Evolutionary conservation across 2,797 vertebrate genomes (phyloP).

Genomic region (Sternotherus odoratus): DNA sequence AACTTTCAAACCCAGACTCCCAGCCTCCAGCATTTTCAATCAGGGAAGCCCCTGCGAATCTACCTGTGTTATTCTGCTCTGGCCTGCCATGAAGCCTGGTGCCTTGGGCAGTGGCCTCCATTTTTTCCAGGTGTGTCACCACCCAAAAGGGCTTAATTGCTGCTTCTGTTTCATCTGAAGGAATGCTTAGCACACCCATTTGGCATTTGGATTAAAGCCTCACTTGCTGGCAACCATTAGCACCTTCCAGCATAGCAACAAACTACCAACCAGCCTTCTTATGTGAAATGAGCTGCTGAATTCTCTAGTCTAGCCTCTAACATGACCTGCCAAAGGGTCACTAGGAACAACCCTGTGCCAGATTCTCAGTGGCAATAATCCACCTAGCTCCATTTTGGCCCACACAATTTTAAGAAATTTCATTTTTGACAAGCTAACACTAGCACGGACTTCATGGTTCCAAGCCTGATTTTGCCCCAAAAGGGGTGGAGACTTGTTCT

Average conservation of each 20-base stretch:
- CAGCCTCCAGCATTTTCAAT: not conserved
- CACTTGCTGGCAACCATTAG: not conserved
- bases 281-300: not conserved
- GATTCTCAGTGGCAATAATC: not conserved
- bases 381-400: not conserved
- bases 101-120: not conserved
- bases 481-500: not conserved
- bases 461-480: not conserved
- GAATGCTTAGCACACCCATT: not conserved
- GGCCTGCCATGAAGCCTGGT: not conserved
- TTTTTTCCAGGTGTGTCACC: not conserved
- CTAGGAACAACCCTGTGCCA: not conserved
- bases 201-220: not conserved
- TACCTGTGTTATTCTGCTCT: not conserved
- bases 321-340: not conserved
- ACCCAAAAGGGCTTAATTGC: not conserved
- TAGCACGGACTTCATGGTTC: not conserved
- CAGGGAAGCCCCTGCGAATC: not conserved
- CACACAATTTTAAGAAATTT: too few relatives aligned
- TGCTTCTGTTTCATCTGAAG: not conserved
- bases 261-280: too few relatives aligned
- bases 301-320: too few relatives aligned
- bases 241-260: not conserved
- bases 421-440: not conserved
- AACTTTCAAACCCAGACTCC: not conserved